phyloP scores from a whole-genome alignment of 2,113 vertebrate genomes.

The Megatriorchis doriae region DNA sequence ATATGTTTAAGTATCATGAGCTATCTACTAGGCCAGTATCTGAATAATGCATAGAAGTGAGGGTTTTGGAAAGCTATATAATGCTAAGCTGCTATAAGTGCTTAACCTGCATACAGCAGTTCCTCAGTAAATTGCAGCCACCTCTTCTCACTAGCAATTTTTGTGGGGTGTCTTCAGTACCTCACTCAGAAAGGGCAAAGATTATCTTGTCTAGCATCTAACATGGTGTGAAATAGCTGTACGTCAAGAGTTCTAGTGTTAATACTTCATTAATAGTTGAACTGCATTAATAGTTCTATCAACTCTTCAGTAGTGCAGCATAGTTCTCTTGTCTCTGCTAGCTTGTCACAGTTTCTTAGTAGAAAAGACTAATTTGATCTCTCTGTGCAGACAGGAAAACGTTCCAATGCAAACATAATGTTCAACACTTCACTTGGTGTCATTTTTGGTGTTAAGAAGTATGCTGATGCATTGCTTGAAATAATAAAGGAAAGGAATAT shows the following conservation, averaged over 20 bases:
- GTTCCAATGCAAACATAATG: conserved; percentile 79
- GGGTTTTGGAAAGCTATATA: not conserved
- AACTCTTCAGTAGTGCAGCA: not conserved
- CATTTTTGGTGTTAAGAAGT: conserved; percentile 88
- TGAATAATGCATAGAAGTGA: not conserved
- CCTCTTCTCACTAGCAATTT: not conserved
- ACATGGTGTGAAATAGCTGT: not conserved
- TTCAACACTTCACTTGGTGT: conserved; percentile 85
- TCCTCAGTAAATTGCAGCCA: not conserved
- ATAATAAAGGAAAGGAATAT: conserved; percentile 82
- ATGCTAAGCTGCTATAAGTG: not conserved
- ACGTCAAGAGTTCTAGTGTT: not conserved
- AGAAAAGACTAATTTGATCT: conserved; percentile 8
- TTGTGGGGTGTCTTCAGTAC: not conserved
- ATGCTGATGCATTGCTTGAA: conserved; percentile 86
- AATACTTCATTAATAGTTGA: not conserved
- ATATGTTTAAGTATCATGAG: not conserved
- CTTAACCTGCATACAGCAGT: not conserved
- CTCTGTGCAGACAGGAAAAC: conserved; percentile 83
- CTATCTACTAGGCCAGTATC: not conserved
- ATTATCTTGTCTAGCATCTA: not conserved
- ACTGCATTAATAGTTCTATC: not conserved
- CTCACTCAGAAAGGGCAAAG: not conserved
- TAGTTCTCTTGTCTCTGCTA: not conserved
- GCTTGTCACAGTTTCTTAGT: not conserved